These are phyloP conservation scores for Larimichthys polyactis DNA, from an alignment of 2,113 vertebrate genomes.

Conservation along the genomic window DNA sequence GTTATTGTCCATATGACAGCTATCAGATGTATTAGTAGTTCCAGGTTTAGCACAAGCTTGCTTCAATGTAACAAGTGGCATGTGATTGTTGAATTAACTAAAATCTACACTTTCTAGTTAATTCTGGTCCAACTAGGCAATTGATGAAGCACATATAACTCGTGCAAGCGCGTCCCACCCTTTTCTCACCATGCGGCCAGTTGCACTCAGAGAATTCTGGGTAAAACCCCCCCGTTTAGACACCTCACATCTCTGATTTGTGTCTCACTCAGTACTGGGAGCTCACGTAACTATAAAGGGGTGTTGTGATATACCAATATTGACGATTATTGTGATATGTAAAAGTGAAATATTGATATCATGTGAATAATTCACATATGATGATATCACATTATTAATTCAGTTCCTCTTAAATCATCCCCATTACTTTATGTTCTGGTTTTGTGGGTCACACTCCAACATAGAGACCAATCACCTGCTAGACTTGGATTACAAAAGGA, in stretches of 20 bases:
- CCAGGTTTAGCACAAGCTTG: constrained; percentile 4
- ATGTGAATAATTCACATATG: too few species aligned
- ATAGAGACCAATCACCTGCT: too few species aligned
- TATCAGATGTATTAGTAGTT: constrained; percentile 59
- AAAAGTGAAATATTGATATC: too few species aligned
- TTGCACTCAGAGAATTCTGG: not conserved
- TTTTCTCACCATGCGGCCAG: not conserved
- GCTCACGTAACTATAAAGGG: not conserved
- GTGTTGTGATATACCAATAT: too few species aligned
- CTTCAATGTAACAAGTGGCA: constrained; percentile 15
- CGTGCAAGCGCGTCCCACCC: not conserved
- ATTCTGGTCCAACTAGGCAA: not conserved
- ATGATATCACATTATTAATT: too few species aligned
- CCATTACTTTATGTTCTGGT: too few species aligned
- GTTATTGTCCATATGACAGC: constrained; percentile 66
- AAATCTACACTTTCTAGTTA: not conserved
- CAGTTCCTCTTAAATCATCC: too few species aligned
- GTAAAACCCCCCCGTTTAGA: not conserved
- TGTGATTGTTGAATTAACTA: not conserved
- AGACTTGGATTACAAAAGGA: too few species aligned
- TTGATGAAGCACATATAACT: not conserved
- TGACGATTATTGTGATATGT: too few species aligned
- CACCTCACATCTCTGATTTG: not conserved
- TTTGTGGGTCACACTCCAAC: too few species aligned
- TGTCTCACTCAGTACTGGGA: not conserved